Evolutionary conservation across 2,797 vertebrate species (phyloP).

Genomic region (Arctocebus calabarensis): DNA sequence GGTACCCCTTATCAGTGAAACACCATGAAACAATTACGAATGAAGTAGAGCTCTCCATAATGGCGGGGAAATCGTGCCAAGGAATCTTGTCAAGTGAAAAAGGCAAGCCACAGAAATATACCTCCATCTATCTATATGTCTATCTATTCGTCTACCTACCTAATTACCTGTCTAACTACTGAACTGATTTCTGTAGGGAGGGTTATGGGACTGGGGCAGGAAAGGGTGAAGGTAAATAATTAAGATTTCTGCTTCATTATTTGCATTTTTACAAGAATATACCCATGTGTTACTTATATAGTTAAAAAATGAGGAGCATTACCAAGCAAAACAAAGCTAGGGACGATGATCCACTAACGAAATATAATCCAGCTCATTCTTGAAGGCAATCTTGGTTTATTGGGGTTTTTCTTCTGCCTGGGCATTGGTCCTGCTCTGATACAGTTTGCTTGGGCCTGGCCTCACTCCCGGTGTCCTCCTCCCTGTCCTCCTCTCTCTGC

Average conservation of each 20-base stretch:
- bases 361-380: neutral
- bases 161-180: neutral
- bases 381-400: neutral
- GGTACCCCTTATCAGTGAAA: neutral
- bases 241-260: neutral
- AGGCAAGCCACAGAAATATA: neutral
- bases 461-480: neutral
- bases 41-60: neutral
- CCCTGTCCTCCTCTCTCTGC: neutral
- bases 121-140: neutral
- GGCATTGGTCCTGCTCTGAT: neutral
- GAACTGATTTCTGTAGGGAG: neutral
- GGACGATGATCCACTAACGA: neutral
- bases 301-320: constrained; percentile 55
- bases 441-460: neutral
- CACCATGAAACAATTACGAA: neutral
- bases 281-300: neutral
- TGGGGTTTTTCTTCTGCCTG: neutral
- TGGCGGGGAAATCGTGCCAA: neutral
- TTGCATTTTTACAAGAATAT: constrained; percentile 26
- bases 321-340: neutral
- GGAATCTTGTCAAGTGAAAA: neutral
- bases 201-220: neutral
- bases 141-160: neutral
- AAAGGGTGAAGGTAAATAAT: neutral